phyloP scores from a whole-genome alignment of 1,140 invertebrate species.

The Batillaria attramentaria region DNA sequence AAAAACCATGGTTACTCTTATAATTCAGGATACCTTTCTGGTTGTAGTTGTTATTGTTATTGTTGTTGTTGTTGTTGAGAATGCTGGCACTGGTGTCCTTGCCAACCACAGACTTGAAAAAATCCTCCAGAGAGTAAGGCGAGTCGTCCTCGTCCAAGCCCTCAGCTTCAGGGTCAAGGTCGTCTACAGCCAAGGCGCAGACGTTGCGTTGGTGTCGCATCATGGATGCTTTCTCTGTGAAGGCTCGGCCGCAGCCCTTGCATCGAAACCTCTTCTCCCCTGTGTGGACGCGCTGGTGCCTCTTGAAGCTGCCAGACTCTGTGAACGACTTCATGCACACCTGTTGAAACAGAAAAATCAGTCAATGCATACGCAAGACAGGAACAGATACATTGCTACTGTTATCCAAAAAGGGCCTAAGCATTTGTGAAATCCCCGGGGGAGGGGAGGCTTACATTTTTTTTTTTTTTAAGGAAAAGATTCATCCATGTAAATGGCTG shows the following conservation, averaged over 20 bases:
- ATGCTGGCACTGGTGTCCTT: neutral
- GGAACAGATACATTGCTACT: too few species aligned
- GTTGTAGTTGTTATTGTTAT: neutral
- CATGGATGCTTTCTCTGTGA: slow-evolving; percentile 36
- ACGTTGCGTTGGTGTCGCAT: slow-evolving; percentile 32
- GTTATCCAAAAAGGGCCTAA: too few species aligned
- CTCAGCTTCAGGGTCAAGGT: neutral
- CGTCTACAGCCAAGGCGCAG: neutral
- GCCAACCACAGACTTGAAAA: slow-evolving; percentile 8
- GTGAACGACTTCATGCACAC: slow-evolving; percentile 42
- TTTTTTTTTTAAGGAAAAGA: too few species aligned
- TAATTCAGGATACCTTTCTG: neutral
- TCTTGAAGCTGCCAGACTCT: slow-evolving; percentile 37
- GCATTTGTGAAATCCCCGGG: too few species aligned
- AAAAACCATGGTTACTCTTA: too few species aligned
- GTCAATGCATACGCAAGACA: too few species aligned
- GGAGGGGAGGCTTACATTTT: too few species aligned
- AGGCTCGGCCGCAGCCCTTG: slow-evolving; percentile 32
- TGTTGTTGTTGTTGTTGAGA: slow-evolving; percentile 19
- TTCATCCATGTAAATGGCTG: too few species aligned
- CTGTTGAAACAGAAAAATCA: neutral
- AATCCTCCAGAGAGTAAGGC: neutral
- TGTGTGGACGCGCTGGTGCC: slow-evolving; percentile 43
- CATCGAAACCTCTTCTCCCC: slow-evolving; percentile 41
- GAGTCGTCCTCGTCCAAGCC: neutral